Conservation (phyloP, 2,113 vertebrate species). For the Rhinichthys klamathensis region DNA sequence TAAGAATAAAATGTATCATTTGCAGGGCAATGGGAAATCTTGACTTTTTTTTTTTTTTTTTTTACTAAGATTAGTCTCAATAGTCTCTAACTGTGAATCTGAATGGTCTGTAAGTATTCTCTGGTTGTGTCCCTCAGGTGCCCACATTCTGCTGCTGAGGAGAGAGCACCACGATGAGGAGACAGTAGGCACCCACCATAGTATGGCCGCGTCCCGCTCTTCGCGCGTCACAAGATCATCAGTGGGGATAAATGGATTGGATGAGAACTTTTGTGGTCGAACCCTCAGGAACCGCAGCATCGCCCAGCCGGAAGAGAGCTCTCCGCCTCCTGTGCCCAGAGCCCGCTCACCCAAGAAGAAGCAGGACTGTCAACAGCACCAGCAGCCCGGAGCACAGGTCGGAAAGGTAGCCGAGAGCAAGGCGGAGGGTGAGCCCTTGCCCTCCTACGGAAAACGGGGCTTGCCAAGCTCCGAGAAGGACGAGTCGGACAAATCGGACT, state of each 20-base stretch:
- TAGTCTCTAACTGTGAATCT: not conserved
- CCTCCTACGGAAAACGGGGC: conserved; percentile 87
- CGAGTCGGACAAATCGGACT: conserved; percentile 83
- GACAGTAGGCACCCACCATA: conserved; percentile 94
- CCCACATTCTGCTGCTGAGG: conserved; percentile 82
- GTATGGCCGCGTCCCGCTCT: conserved; percentile 99
- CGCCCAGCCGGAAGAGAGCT: conserved; percentile 92
- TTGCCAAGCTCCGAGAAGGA: conserved; percentile 89
- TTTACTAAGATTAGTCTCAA: not conserved
- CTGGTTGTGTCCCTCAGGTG: conserved; percentile 84
- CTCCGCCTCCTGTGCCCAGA: conserved; percentile 84
- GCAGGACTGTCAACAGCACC: conserved; percentile 69
- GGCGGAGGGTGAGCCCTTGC: conserved; percentile 81
- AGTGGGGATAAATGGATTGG: conserved; percentile 99
- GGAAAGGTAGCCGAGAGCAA: conserved; percentile 82
- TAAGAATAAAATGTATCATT: too few relatives aligned
- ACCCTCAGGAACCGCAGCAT: conserved; percentile 99
- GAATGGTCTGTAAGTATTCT: conserved; percentile 43
- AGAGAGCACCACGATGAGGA: conserved; percentile 94
- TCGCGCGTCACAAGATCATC: conserved; percentile 99
- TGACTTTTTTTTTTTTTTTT: too few relatives aligned
- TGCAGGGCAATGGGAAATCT: too few relatives aligned
- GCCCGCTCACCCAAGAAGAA: conserved; percentile 96
- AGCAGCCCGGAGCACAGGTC: conserved; percentile 71
- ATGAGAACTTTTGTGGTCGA: conserved; percentile 98